Conservation (phyloP, 2,797 vertebrate species). For the Poecile montanus region DNA sequence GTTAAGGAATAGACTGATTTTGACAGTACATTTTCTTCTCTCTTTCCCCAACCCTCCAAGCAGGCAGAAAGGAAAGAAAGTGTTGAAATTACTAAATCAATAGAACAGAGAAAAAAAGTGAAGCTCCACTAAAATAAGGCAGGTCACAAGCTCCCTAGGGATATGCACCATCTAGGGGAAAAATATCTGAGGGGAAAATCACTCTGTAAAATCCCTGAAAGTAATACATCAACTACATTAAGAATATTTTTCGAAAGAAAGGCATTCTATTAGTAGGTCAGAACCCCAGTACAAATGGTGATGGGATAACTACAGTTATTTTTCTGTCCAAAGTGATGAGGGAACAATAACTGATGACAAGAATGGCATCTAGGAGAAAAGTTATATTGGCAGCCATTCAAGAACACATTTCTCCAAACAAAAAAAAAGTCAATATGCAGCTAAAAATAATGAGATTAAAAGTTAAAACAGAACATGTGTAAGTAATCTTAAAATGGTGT, state of each 20-base stretch:
- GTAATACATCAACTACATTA: neutral
- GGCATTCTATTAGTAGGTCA: neutral
- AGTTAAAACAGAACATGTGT: neutral
- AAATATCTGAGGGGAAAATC: neutral
- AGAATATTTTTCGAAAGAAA: neutral
- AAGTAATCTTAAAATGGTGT: neutral
- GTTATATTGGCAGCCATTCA: constrained; percentile 44
- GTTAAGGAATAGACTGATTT: neutral
- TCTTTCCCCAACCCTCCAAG: neutral
- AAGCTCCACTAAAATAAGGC: neutral
- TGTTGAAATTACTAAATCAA: neutral
- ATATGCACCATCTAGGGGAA: neutral
- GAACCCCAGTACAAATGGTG: neutral
- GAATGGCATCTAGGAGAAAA: neutral
- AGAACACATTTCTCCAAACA: constrained; percentile 7
- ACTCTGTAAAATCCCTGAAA: neutral
- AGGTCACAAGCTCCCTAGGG: neutral
- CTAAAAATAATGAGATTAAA: constrained; percentile 28
- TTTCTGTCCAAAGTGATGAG: constrained; percentile 7
- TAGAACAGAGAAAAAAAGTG: neutral
- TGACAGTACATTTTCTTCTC: neutral
- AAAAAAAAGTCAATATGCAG: neutral
- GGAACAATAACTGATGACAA: constrained; percentile 24
- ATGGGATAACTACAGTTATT: constrained; percentile 55
- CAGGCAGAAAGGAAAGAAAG: neutral